These are phyloP conservation scores for Cyanocitta stelleri DNA, from an alignment of 2,113 vertebrate species.

Conservation along the genomic window DNA sequence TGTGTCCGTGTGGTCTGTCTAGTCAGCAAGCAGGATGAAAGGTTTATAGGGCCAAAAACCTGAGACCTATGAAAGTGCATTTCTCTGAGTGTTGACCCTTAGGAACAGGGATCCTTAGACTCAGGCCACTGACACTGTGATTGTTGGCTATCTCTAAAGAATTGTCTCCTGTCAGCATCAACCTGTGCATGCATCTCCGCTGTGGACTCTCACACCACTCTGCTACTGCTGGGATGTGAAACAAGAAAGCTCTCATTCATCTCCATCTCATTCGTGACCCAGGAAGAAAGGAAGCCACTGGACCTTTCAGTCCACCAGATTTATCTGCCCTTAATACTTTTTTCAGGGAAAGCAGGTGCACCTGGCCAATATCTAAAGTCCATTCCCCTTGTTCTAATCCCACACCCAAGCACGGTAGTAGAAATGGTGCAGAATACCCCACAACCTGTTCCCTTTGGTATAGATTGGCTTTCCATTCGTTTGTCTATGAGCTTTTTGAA, in stretches of 20 bases:
- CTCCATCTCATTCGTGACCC: not conserved
- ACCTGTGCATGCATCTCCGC: not conserved
- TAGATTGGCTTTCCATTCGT: not conserved
- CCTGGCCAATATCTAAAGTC: not conserved
- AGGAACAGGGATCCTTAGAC: not conserved
- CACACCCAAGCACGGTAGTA: not conserved
- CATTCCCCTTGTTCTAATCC: not conserved
- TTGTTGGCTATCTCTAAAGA: not conserved
- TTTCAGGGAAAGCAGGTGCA: not conserved
- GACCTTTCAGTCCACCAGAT: not conserved
- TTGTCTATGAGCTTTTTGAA: not conserved
- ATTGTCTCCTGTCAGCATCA: not conserved
- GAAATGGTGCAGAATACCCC: not conserved
- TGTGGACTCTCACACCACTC: not conserved
- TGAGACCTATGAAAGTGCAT: accelerated
- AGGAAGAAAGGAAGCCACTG: not conserved
- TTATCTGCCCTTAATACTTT: not conserved
- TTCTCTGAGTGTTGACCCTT: not conserved
- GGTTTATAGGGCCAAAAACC: not conserved
- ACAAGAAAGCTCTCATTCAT: not conserved
- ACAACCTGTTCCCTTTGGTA: not conserved
- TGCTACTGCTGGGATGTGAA: not conserved
- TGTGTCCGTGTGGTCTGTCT: not conserved
- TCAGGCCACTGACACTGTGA: not conserved
- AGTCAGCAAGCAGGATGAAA: not conserved